Evolutionary conservation across 2,113 vertebrate species (phyloP), one percentile per base, ranked within the genome.

Genomic region (Elephas maximus): DNA sequence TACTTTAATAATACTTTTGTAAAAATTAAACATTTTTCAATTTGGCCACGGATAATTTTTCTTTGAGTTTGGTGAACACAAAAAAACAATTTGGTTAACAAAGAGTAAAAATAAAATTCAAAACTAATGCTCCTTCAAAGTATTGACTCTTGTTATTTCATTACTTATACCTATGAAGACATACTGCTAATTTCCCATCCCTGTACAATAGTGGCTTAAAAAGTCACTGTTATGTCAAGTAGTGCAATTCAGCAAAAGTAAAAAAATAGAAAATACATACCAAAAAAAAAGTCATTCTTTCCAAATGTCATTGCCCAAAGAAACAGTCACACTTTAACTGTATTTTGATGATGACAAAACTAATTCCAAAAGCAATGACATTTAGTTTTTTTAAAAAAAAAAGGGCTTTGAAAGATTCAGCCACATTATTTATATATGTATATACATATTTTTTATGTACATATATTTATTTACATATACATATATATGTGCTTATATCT

Each of bases 251-350:
- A 60, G 24, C 33, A 87, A 93, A 84, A 51, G 14, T 28, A 33
- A 62, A 62, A 89, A 53, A 71, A 84, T 10, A 81, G 6, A 76
- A 21, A 44, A 78, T 62, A 84, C 2, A n/a, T 77, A 91, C 10
- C 28, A 65, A 26, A 95, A 92, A 51, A 57, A 51, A 82, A 73
- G 51, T 45, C 45, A 91, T 51, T 79, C 41, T 65, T 92, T 91
- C 44, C 77, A 80, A 90, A 95, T 91, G 63, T 87, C 63, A 89
- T 15, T 95, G n/a, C 82, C 48, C 62, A 93, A 74, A 93, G 67
- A n/a, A n/a, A 69, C 1, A 81, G 41, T 81, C 67, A 88, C 51
- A 37, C 53, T 65, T 71, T 87, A 81, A 51, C 20, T 89, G 60
- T 83, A n/a, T 79, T 94, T 79, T 89, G 8, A 82, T 74, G 51